These are phyloP conservation scores for Cryptotis parvus DNA, from an alignment of 2,113 vertebrate species.

Conservation along the genomic window DNA sequence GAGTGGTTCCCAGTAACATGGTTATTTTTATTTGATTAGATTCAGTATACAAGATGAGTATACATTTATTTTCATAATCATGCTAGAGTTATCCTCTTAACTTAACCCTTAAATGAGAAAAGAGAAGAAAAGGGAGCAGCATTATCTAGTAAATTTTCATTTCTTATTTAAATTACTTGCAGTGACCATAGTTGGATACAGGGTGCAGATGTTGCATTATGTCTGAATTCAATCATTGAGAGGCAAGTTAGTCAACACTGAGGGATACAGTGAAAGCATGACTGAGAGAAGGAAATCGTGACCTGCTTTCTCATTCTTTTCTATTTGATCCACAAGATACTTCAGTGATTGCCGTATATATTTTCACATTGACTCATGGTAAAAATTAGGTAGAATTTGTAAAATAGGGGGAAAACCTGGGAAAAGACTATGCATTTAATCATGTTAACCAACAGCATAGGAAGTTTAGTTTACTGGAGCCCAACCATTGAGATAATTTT, in stretches of 20 bases:
- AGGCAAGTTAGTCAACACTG: neutral
- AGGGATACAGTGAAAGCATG: neutral
- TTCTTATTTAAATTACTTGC: slow-evolving; percentile 42
- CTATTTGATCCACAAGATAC: neutral
- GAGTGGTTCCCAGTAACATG: neutral
- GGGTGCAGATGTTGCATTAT: slow-evolving; percentile 15
- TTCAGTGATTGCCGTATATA: neutral
- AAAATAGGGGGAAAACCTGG: neutral
- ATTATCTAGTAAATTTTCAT: neutral
- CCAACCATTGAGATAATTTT: neutral
- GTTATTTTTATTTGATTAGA: neutral
- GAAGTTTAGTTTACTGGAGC: slow-evolving; percentile 10
- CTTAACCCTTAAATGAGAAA: slow-evolving; percentile 38
- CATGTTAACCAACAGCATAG: neutral
- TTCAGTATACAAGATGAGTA: neutral
- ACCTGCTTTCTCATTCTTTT: neutral
- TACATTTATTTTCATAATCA: slow-evolving; percentile 19
- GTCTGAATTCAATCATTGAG: neutral
- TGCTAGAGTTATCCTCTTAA: neutral
- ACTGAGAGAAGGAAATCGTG: neutral
- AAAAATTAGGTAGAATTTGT: neutral
- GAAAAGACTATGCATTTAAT: neutral
- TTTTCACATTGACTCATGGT: neutral
- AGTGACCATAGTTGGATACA: neutral
- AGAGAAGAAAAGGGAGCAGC: neutral